Evolutionary conservation across 2,113 vertebrate genomes (phyloP).

Genomic region (Ailurus styani): DNA sequence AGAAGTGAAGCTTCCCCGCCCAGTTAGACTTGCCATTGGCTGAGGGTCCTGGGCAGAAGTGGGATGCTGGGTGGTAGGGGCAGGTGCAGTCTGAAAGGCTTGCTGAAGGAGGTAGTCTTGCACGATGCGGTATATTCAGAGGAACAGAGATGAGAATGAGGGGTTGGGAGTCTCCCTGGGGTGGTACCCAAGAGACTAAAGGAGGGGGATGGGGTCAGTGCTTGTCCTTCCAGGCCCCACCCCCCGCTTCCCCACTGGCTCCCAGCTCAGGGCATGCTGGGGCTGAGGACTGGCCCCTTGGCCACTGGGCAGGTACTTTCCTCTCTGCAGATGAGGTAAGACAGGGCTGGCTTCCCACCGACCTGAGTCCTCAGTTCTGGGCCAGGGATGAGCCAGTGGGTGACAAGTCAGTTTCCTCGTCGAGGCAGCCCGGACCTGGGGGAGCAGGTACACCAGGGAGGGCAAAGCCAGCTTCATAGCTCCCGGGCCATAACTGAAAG

Average conservation of each 20-base stretch:
- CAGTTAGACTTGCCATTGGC: neutral
- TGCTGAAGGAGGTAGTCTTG: neutral
- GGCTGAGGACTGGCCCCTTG: neutral
- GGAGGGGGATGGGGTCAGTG: fast-evolving
- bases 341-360: neutral
- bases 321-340: neutral
- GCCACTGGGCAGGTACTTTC: constrained; percentile 22
- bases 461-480: neutral
- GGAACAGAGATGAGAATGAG: neutral
- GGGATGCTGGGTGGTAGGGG: neutral
- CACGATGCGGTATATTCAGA: neutral
- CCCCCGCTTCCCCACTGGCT: fast-evolving
- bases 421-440: neutral
- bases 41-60: neutral
- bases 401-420: neutral
- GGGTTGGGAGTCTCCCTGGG: neutral
- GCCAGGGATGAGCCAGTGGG: fast-evolving
- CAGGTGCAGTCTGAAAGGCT: neutral
- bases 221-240: neutral
- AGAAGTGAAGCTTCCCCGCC: neutral
- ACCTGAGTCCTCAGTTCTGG: neutral
- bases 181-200: neutral
- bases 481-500: neutral
- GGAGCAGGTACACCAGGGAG: neutral
- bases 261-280: neutral